Base-by-base conservation (phyloP, 2,888 invertebrate genomes). In the Eupelmus urozonus region DNA sequence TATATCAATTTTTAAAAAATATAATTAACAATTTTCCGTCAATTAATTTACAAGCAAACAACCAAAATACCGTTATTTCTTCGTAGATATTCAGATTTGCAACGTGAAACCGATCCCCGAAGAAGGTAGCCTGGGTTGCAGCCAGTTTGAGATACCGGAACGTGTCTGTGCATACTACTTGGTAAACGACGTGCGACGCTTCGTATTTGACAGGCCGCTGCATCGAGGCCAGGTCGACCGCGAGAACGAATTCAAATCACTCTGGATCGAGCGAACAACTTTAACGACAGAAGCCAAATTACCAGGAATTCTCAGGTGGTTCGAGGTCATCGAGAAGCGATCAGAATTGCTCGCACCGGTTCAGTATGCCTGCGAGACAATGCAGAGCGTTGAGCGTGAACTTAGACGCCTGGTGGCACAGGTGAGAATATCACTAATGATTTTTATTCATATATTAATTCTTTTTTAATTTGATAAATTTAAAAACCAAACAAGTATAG, bases 201-300 rank as follows among this genome's bases (percentile, higher is more conserved):
- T 98, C 90, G 95, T 96, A 53, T 96, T 96, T 86, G 98, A 98
- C 87, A 92, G 98, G 9, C 97, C 97, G 18, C 92, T 97, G 51
- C 96, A 97, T 86, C 96, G 96, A 87, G 97, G 96, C 16, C 94
- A 95, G 62, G 94, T 96, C 5, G 97, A 98, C 87, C 96, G 96
- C 87, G 97, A 97, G 81, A 98, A 98, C 88, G 98, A 98, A 91
- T 97, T 97, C 87, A 98, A 98, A 92, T 96, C 96, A 71, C 91
- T 98, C 81, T 98, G 98, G 98, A 95, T 98, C 83, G 98, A 98
- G 90, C 92, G 98, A 66, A 98, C 97, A 7, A 95, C 95, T 0
- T 90, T 98, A 81, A 95, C 95, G 75, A 97, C 95, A 2, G 94
- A 96, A 81, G 93, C 93, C 60, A 93, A 95, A 0, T 90, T 98